phyloP scores from a whole-genome alignment of 2,888 invertebrate species.

The Melanostoma scalare region DNA sequence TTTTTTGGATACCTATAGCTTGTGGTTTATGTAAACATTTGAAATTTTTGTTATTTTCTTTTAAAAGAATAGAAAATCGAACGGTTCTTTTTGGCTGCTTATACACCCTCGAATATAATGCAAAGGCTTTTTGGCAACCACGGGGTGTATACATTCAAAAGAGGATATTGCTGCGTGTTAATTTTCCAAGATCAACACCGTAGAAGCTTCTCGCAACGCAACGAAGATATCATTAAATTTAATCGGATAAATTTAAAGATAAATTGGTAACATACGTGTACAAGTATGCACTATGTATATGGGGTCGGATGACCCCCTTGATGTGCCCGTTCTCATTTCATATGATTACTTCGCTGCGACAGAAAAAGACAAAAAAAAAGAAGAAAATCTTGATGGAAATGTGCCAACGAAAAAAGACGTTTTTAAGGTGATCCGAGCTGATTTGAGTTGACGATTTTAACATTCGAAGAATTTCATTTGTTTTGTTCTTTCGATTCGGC shows the following conservation, averaged over 20 bases:
- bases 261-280: slow-evolving; percentile 52
- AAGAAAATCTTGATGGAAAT: slow-evolving; percentile 53
- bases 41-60: slow-evolving; percentile 27
- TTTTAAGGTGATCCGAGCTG: slow-evolving; percentile 50
- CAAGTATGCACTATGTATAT: slow-evolving; percentile 13
- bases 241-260: slow-evolving; percentile 53
- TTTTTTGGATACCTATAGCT: not conserved
- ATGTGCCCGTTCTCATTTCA: slow-evolving; percentile 38
- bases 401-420: slow-evolving; percentile 48
- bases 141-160: not conserved
- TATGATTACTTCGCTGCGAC: slow-evolving; percentile 19
- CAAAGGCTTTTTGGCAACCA: slow-evolving; percentile 34
- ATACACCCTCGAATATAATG: not conserved
- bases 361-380: slow-evolving; percentile 12
- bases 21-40: slow-evolving; percentile 26
- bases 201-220: not conserved
- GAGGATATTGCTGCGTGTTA: slow-evolving; percentile 16
- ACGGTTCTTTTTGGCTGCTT: too few species aligned
- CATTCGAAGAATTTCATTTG: slow-evolving; percentile 49
- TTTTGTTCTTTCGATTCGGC: not conserved
- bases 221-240: slow-evolving; percentile 54
- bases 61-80: not conserved
- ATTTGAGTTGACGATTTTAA: slow-evolving; percentile 40
- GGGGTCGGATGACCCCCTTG: slow-evolving; percentile 16
- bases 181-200: slow-evolving; percentile 39